Percentiles rank a stretch among this genome's conserved stretches.
Conservation (phyloP, 92 coral and sea anemone genomes). For the Chrysogorgia sp. region DNA sequence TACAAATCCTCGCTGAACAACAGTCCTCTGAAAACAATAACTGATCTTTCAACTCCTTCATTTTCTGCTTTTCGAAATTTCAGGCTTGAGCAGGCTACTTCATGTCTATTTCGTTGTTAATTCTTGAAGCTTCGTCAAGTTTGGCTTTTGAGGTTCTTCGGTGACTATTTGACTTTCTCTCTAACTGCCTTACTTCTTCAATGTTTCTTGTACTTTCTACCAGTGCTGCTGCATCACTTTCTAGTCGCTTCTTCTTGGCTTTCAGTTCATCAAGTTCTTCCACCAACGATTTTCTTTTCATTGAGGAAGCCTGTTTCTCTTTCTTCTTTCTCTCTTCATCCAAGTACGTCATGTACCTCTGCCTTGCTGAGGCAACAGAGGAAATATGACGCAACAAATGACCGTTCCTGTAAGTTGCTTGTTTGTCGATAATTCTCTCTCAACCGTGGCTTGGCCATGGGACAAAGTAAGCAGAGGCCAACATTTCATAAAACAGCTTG, state of each 20-base stretch:
- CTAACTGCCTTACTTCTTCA: slow-evolving; percentile 6
- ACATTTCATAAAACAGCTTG: slow-evolving; percentile 45
- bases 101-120: slow-evolving; percentile 20
- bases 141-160: slow-evolving; percentile 38
- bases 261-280: slow-evolving; percentile 38
- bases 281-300: slow-evolving; percentile 30
- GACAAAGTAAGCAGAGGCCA: slow-evolving; percentile 30
- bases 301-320: slow-evolving; percentile 34
- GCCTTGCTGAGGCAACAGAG: slow-evolving; percentile 47
- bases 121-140: slow-evolving; percentile 22
- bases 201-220: slow-evolving; percentile 29
- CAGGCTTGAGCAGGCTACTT: too few relatives aligned
- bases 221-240: slow-evolving; percentile 41
- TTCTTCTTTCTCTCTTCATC: slow-evolving; percentile 47
- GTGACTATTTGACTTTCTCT: slow-evolving; percentile 50
- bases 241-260: slow-evolving; percentile 35
- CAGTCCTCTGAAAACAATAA: too few relatives aligned
- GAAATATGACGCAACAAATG: slow-evolving; percentile 1
- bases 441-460: slow-evolving; percentile 38
- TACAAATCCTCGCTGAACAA: too few relatives aligned
- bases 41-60: too few relatives aligned
- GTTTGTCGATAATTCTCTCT: slow-evolving; percentile 25
- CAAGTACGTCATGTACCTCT: slow-evolving; percentile 47
- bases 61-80: too few relatives aligned
- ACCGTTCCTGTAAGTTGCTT: too few relatives aligned